phyloP scores from a whole-genome alignment of 2,797 vertebrate genomes.

The Bufotes viridis region DNA sequence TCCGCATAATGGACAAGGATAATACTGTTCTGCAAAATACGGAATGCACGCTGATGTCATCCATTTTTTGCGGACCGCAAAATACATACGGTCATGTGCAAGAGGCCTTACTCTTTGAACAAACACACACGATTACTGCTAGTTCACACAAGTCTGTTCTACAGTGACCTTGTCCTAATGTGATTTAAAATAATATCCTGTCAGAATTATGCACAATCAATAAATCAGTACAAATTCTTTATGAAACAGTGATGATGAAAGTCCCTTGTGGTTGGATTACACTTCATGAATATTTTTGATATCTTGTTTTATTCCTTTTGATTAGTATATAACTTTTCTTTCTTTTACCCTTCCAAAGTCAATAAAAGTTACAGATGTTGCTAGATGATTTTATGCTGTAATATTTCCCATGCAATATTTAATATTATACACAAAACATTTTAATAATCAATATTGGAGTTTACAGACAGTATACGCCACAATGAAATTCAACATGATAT shows the following conservation, averaged over 20 bases:
- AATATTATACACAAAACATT: neutral
- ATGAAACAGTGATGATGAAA: slow-evolving; percentile 14
- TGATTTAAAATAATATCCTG: neutral
- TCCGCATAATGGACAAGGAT: no score
- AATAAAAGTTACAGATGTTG: neutral
- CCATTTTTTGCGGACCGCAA: no score
- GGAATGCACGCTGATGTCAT: no score
- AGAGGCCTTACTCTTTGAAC: no score
- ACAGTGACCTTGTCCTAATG: neutral
- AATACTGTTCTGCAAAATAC: no score
- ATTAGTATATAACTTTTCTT: neutral
- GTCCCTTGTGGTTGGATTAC: neutral
- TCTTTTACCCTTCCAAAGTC: neutral
- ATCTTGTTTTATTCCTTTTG: slow-evolving; percentile 9
- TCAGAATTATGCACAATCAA: neutral
- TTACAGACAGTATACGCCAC: neutral
- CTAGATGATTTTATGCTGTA: neutral
- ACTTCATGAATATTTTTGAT: neutral
- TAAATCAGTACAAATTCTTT: slow-evolving; percentile 18
- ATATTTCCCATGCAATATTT: neutral
- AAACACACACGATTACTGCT: neutral
- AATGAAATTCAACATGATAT: no score
- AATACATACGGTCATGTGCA: no score
- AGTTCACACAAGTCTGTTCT: neutral
- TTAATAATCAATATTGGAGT: neutral